Base-by-base conservation (phyloP, 92 coral and sea anemone genomes). In the Hydrozoanthus gracilis region DNA sequence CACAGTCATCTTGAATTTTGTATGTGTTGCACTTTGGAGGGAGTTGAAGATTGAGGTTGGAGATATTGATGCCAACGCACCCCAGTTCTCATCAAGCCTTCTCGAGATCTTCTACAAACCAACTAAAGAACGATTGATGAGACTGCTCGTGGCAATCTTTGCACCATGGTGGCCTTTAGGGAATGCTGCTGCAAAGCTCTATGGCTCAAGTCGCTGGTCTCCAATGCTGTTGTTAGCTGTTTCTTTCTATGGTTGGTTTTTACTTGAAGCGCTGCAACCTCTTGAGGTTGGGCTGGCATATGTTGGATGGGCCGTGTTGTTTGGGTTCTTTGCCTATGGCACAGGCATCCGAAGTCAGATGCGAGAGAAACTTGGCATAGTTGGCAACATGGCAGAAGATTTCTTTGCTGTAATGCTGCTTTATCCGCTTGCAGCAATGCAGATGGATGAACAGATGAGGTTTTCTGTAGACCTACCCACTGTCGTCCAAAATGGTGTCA, bases 271-370 rank as follows among this genome's bases (percentile, higher is more conserved):
- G 7, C 55, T 91, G 49, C 91, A 93, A 54, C 8, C 86, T 27
- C 54, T 92, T 0, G 90, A 77, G 74, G 66, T 69, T 51, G 96
- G 91, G 7, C 68, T 95, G 20, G 77, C 88, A 27, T 93, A 92
- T 90, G 90, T 95, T 46, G 98, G 98, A 1, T 93, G 93, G 95
- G 87, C 91, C 77, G 88, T 95, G 14, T 88, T 93, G 64, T 87
- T 94, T 79, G 98, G 95, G 1, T 95, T 95, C 91, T 77, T 95
- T 50, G 95, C 96, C 55, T 89, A 89, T 47, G 92, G 87, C 45
- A 90, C 91, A 47, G 93, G 92, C 2, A 67, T 91, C 8, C 89
- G 98, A 46, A 78, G 87, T n/a, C 55, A 86, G 13, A 82, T 92
- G 60, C 76, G 95, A 18, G 95, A 90, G 20, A 88, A 89, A 67